Base-by-base conservation (phyloP, 2,113 vertebrate species). In the Peucedramus taeniatus region DNA sequence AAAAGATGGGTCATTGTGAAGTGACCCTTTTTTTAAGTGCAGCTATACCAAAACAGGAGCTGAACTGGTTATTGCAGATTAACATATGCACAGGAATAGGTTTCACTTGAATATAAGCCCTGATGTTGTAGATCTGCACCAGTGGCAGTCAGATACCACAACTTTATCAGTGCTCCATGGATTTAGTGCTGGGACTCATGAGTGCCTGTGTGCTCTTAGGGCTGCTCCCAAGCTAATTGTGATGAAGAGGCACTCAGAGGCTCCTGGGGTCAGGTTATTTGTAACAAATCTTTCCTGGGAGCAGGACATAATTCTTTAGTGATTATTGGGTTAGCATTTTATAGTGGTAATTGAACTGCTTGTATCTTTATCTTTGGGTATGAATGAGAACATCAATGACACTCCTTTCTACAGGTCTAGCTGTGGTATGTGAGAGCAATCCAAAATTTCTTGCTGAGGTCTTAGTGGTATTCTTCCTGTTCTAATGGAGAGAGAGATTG, bases 371-470 rank as follows among this genome's bases (percentile, higher is more conserved):
- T 85, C 30, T 94, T n/a, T 84, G 65, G 47, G 3, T 49, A 53
- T 59, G 28, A 83, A 72, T 81, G 71, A 76, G 60, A 70, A 17
- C 20, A 59, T 75, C 3, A 1, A 69, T 90, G 60, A 33, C 13
- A 15, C 69, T 92, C 30, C 63, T 90, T 92, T 66, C 63, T 87
- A 7, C 11, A 74, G 20, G 21, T 60, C 50, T 93, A n/a, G 30
- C 65, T 96, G n/a, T 14, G 84, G 11, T 10, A 59, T 13, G 17
- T 69, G 35, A 83, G 71, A 94, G 79, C 64, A 96, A 83, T 30
- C n/a, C 50, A 61, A 82, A 64, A 66, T 71, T 94, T 95, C 85
- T 82, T 81, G 15, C 50, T 24, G 5, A 54, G 15, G 28, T 39
- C 51, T 82, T 89, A 86, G 44, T 53, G n/a, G 37, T 57, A 39